Base-by-base conservation (phyloP, 2,797 vertebrate genomes). In the Sebastes steindachneri region DNA sequence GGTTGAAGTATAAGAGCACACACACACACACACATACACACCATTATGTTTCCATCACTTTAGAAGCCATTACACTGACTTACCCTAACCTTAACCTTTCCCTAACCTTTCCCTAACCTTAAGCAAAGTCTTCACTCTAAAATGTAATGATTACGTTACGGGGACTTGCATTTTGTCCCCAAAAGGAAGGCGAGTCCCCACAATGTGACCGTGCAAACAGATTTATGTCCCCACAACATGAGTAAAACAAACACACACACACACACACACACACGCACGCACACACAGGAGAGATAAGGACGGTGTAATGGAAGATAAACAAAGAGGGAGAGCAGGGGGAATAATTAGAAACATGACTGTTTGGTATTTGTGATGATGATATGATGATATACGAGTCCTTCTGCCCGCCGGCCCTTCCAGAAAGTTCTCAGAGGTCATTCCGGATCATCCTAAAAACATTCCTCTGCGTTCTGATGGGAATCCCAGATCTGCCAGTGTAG, bases 401-500 rank as follows among this genome's bases (percentile, higher is more conserved):
- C 85, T 83, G 80, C 80, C 73, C 79, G 85, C 72, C 63, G 81
- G 84, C 76, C 82, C 77, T 84, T 82, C 67, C 79, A 68, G 48
- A 74, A 63, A 74, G 87, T 91, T 89, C 82, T 79, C 53, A 23
- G 90, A 92, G 93, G 91, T 93, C 88, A 92, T 76, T 82, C 74
- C 9, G 67, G 90, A 91, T 84, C 87, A 72, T 78, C 78, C 63
- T 9, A 73, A 71, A 87, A 87, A 82, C 89, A 92, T 92, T 91
- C 87, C 80, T 35, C 66, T 25, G 12, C 35, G 19, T 84, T 89
- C 88, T 93, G 90, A 94, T 94, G 93, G 89, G 86, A 93, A 88
- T 93, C 86, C 91, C 93, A 94, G 93, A 93, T 94, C 90, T 88
- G 86, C 93, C 91, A 87, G 83, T 17, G 68, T 82, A 90, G 92